Evolutionary conservation across 2,797 vertebrate genomes (phyloP), one percentile per base, ranked within the genome.

Genomic region (Vultur gryphus): DNA sequence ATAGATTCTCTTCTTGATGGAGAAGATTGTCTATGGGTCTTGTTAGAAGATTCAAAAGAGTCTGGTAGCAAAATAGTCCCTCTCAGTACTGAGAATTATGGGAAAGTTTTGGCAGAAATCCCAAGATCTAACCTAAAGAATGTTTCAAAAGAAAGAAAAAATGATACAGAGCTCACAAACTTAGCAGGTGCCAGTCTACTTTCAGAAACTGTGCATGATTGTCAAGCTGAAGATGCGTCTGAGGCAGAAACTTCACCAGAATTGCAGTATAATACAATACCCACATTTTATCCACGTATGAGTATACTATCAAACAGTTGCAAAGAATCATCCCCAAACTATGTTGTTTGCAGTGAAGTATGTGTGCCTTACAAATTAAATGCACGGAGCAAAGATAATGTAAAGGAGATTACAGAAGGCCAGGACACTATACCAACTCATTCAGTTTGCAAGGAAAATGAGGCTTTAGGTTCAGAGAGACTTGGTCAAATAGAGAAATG

Each of bases 321-420:
- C 69, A 85, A 92, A 71, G 89, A 85, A 35, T 25, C 48, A 25
- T 61, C 35, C 67, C 65, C 52, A 29, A 31, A 31, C 58, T 8
- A 2, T 66, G 54, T 64, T 46, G 83, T 65, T 87, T 69, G 59
- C 37, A 69, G 39, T n/a, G 67, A 64, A 75, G 65, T 5, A 6
- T n/a, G 49, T 73, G 71, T 90, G 79, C 85, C 95, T 97, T 89
- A 91, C 89, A 55, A 35, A 70, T 17, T 64, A 52, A 82, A 66
- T 70, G 64, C 65, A 48, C 31, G 33, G 76, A 89, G 54, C 67
- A 76, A 57, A 65, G 79, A 54, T 43, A 58, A 43, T 11, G 13
- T 43, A 23, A 80, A 90, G 83, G 83, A 95, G 59, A 43, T 29
- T 14, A 28, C 84, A 65, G 84, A 87, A 58, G 28, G 35, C 18